phyloP scores from a whole-genome alignment of 2,797 vertebrate species.

The Anableps anableps region DNA sequence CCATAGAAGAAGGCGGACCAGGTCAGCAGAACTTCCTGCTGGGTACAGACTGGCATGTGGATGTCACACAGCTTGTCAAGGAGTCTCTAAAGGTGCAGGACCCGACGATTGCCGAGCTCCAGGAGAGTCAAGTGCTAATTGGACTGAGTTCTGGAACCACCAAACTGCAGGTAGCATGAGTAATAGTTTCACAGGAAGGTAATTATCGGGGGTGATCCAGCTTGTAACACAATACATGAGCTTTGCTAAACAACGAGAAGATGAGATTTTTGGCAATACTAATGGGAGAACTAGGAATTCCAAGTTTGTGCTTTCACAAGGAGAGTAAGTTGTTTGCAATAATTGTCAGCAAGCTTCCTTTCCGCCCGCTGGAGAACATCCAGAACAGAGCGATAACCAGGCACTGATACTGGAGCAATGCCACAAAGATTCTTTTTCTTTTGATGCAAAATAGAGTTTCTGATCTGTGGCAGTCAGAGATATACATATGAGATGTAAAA shows the following conservation, averaged over 20 bases:
- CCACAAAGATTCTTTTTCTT: background rate
- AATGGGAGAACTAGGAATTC: background rate
- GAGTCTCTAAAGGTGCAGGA: constrained; percentile 88
- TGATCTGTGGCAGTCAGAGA: background rate
- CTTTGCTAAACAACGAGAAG: background rate
- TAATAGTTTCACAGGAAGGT: constrained; percentile 7
- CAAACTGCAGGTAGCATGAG: constrained; percentile 86
- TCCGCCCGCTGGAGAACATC: background rate
- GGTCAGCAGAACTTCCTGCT: constrained; percentile 86
- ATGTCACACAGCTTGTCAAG: constrained; percentile 89
- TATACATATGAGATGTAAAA: background rate
- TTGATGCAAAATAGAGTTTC: background rate
- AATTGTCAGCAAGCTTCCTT: background rate
- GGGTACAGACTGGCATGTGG: constrained; percentile 91
- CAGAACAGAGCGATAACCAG: background rate
- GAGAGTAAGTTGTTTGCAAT: background rate
- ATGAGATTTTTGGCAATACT: background rate
- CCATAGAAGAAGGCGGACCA: constrained; percentile 70
- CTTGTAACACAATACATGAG: background rate
- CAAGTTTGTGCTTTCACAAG: background rate
- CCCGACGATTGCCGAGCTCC: constrained; percentile 83
- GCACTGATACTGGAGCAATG: background rate
- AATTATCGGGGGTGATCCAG: background rate
- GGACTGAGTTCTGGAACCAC: constrained; percentile 88
- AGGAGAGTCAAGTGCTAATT: constrained; percentile 83